These are phyloP conservation scores for Rhinella marina DNA, from an alignment of 2,797 vertebrate species.

Conservation along the genomic window DNA sequence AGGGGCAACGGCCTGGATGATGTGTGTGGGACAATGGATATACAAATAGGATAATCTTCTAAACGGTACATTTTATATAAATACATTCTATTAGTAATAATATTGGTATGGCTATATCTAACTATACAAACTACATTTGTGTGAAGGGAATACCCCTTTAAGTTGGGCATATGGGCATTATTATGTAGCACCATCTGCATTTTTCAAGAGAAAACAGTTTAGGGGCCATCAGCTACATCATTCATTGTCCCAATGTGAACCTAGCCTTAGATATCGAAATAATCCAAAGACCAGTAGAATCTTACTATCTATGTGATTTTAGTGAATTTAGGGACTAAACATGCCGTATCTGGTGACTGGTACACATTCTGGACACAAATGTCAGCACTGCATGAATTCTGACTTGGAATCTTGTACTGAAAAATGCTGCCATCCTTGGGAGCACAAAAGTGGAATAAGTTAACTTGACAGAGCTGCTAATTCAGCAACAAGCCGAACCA, in stretches of 20 bases:
- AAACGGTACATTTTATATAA: too few species aligned
- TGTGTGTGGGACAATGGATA: too few species aligned
- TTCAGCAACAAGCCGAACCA: constrained; percentile 41
- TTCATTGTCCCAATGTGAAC: background rate
- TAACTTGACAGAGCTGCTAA: constrained; percentile 59
- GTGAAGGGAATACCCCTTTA: too few species aligned
- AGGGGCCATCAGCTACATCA: background rate
- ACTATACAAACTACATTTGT: too few species aligned
- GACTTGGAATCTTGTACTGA: constrained; percentile 16
- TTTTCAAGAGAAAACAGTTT: background rate
- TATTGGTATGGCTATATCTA: too few species aligned
- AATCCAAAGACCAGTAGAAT: background rate
- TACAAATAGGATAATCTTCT: too few species aligned
- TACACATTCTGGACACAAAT: background rate
- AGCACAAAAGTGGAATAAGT: constrained; percentile 46
- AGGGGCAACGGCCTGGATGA: too few species aligned
- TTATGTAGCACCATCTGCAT: background rate
- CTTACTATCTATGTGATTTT: background rate
- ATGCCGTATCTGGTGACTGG: background rate
- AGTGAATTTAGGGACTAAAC: background rate
- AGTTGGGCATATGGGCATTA: too few species aligned
- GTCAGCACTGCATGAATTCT: background rate
- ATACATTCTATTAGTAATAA: too few species aligned
- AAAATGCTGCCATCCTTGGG: constrained; percentile 21
- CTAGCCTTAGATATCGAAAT: background rate